phyloP scores from a whole-genome alignment of 2,888 invertebrate genomes.

The Drosophila austrosaltans region DNA sequence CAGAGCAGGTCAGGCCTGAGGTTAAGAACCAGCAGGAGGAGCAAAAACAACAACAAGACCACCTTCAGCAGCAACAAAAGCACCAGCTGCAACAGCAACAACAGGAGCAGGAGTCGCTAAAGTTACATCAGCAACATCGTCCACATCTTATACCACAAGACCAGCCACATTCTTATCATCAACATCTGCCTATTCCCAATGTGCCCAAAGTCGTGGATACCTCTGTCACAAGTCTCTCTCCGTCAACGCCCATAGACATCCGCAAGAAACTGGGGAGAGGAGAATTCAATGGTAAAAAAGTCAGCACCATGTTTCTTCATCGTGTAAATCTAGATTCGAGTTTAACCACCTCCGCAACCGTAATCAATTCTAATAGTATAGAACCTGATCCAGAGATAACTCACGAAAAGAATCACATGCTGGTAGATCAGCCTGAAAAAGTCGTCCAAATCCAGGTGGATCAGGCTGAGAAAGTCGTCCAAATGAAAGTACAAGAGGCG shows the following conservation, averaged over 20 bases:
- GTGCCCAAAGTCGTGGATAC: constrained; percentile 35
- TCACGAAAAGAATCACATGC: constrained; percentile 19
- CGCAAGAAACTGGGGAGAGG: constrained; percentile 45
- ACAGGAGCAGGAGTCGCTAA: constrained; percentile 8
- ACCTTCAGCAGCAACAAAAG: too few relatives aligned
- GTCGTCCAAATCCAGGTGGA: constrained; percentile 16
- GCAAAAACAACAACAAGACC: too few relatives aligned
- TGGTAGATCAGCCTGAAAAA: constrained; percentile 11
- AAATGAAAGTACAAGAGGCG: constrained; percentile 20
- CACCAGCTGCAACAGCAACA: too few relatives aligned
- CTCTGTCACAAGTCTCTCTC: constrained; percentile 32
- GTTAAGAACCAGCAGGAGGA: too few relatives aligned
- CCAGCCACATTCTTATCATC: not conserved
- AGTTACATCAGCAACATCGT: too few relatives aligned
- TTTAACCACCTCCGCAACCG: constrained; percentile 24
- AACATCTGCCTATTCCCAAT: not conserved
- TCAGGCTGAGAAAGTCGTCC: constrained; percentile 18
- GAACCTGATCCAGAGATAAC: not conserved
- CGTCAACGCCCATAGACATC: constrained; percentile 31
- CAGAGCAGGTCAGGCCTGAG: too few relatives aligned
- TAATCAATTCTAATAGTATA: constrained; percentile 8
- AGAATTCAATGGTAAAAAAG: constrained; percentile 65
- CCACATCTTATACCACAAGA: not conserved
- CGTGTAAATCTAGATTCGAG: constrained; percentile 62
- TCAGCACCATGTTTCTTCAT: constrained; percentile 64